phyloP scores from a whole-genome alignment of 2,888 invertebrate species.

The Rosalia funebris region DNA sequence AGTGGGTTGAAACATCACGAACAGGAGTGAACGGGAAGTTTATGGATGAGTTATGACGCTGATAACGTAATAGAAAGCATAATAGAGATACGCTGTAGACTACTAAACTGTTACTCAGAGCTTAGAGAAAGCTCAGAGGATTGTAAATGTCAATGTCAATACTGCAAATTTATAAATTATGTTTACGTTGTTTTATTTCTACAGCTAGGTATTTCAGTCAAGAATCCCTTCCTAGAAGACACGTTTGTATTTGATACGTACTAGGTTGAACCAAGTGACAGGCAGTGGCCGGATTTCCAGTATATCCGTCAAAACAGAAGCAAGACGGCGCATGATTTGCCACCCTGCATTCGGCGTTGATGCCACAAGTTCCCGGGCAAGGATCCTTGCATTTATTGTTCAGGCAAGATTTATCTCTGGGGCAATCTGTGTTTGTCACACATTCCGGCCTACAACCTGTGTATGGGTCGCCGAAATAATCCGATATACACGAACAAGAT shows the following conservation, averaged over 20 bases:
- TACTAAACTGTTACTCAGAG: too few species aligned
- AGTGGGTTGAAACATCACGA: too few species aligned
- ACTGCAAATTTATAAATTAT: too few species aligned
- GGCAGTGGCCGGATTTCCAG: constrained; percentile 76
- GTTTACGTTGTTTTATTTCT: too few species aligned
- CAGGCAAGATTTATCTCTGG: constrained; percentile 79
- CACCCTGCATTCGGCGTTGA: constrained; percentile 82
- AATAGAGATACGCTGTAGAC: too few species aligned
- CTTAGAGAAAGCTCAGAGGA: too few species aligned
- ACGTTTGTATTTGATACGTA: constrained; percentile 48
- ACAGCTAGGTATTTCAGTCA: too few species aligned
- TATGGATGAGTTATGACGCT: too few species aligned
- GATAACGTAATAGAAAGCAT: too few species aligned
- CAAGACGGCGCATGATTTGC: constrained; percentile 86
- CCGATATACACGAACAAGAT: constrained; percentile 82
- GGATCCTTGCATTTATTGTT: constrained; percentile 88
- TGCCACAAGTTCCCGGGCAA: constrained; percentile 83
- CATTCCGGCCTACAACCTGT: constrained; percentile 88
- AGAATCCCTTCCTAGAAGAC: not conserved
- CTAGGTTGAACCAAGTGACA: constrained; percentile 61
- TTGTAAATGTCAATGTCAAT: too few species aligned
- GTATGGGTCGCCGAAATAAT: constrained; percentile 89
- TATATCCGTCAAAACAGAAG: constrained; percentile 79
- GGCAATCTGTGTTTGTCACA: constrained; percentile 84
- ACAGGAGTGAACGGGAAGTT: too few species aligned